phyloP scores from a whole-genome alignment of 1,140 invertebrate genomes.

The Berghia stephanieae region DNA sequence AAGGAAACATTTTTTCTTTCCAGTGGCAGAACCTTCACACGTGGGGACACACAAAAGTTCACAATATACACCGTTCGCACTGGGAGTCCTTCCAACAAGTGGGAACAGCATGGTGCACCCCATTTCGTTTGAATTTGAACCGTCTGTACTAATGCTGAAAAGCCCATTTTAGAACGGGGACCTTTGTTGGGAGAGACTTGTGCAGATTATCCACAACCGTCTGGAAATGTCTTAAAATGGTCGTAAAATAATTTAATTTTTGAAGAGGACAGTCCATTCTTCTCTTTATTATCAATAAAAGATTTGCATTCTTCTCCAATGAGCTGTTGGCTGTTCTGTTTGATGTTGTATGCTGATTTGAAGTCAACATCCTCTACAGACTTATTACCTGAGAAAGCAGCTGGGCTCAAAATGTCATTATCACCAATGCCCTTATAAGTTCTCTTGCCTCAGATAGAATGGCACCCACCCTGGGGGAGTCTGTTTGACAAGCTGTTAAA shows the following conservation, averaged over 20 bases:
- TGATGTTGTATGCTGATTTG: neutral
- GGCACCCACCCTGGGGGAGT: neutral
- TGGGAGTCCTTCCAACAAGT: too few relatives aligned
- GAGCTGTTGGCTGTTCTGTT: neutral
- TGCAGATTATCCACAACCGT: neutral
- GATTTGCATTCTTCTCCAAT: conserved; percentile 3
- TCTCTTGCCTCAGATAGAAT: neutral
- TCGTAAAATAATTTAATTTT: neutral
- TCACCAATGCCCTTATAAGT: neutral
- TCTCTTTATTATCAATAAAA: neutral
- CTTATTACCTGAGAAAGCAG: neutral
- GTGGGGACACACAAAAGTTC: too few relatives aligned
- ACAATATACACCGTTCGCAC: too few relatives aligned
- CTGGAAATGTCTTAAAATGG: neutral
- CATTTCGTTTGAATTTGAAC: too few relatives aligned
- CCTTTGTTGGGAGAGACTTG: neutral
- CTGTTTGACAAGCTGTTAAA: neutral
- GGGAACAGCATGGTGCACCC: too few relatives aligned
- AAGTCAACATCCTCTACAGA: neutral
- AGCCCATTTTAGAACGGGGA: neutral
- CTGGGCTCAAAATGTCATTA: neutral
- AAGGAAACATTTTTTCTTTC: too few relatives aligned
- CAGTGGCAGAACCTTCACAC: too few relatives aligned
- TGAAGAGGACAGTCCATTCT: neutral
- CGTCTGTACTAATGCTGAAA: too few relatives aligned